These are phyloP conservation scores for Drosophila tristis DNA, from an alignment of 1,140 invertebrate genomes.

Conservation along the genomic window DNA sequence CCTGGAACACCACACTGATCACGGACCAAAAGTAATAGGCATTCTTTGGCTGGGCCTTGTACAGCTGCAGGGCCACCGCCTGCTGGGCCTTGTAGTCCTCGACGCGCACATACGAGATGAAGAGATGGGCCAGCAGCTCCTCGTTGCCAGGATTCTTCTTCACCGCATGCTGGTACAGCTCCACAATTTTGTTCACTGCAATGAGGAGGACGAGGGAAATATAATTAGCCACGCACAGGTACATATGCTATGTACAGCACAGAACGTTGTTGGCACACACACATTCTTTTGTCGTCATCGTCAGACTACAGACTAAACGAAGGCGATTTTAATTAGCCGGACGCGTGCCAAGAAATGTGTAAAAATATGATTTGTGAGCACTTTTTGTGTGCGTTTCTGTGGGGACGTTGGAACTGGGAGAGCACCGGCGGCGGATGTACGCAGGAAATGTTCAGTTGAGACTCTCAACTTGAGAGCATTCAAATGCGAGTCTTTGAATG, in stretches of 20 bases:
- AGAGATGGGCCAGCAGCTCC: constrained; percentile 96
- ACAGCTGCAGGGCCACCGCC: constrained; percentile 93
- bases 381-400: constrained; percentile 17
- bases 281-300: constrained; percentile 26
- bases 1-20: constrained; percentile 96
- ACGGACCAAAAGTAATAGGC: constrained; percentile 99
- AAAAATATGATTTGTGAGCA: constrained; percentile 62
- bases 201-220: constrained; percentile 52
- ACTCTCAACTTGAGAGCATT: too few relatives aligned
- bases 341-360: constrained; percentile 71
- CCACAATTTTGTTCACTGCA: constrained; percentile 94
- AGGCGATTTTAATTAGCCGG: constrained; percentile 63
- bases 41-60: constrained; percentile 96
- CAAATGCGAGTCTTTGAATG: too few relatives aligned
- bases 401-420: not conserved
- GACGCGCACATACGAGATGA: constrained; percentile 97
- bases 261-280: constrained; percentile 52
- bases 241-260: constrained; percentile 19
- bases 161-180: constrained; percentile 94
- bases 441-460: too few relatives aligned
- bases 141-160: constrained; percentile 94
- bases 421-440: not conserved
- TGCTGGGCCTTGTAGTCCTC: constrained; percentile 96
- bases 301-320: constrained; percentile 61
- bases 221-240: constrained; percentile 37